Evolutionary conservation across 2,888 invertebrate species (phyloP).

Genomic region (Drosophila ustulata): DNA sequence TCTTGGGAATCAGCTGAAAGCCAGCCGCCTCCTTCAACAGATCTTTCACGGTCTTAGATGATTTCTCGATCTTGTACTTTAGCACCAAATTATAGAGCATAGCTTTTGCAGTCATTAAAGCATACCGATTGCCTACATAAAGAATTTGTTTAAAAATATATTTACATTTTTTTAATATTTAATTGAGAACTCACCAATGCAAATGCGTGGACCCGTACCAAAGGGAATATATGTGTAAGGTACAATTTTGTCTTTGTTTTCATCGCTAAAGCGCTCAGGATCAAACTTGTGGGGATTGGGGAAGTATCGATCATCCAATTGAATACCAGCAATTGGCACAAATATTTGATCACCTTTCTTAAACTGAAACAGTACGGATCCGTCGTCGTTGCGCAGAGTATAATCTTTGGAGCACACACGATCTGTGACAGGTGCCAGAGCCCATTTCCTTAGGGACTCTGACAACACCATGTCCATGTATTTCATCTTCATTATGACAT

Average conservation of each 20-base stretch:
- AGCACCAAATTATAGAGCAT: constrained; percentile 64
- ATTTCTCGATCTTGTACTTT: constrained; percentile 60
- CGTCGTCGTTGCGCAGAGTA: constrained; percentile 71
- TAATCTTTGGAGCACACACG: constrained; percentile 86
- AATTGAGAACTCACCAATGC: constrained; percentile 85
- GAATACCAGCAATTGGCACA: constrained; percentile 83
- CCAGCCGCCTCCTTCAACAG: constrained; percentile 51
- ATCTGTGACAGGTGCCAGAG: constrained; percentile 84
- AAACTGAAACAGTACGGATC: constrained; percentile 86
- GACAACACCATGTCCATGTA: constrained; percentile 88
- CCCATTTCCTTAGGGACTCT: constrained; percentile 86
- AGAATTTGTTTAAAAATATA: neutral
- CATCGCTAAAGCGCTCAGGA: constrained; percentile 87
- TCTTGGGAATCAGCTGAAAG: constrained; percentile 52
- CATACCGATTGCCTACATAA: constrained; percentile 60
- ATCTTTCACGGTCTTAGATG: constrained; percentile 56
- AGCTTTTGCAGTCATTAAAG: constrained; percentile 64
- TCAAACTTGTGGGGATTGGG: constrained; percentile 86
- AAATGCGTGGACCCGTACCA: constrained; percentile 87
- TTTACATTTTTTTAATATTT: neutral
- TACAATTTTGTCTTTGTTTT: constrained; percentile 85
- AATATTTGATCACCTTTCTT: constrained; percentile 84
- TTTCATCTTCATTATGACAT: constrained; percentile 86
- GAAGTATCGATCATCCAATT: constrained; percentile 86
- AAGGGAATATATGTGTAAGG: constrained; percentile 86